Percentiles rank a stretch among this genome's conserved stretches.
These are phyloP conservation scores for Perizoma flavofasciatum DNA, from an alignment of 2,888 invertebrate species.

Conservation along the genomic window DNA sequence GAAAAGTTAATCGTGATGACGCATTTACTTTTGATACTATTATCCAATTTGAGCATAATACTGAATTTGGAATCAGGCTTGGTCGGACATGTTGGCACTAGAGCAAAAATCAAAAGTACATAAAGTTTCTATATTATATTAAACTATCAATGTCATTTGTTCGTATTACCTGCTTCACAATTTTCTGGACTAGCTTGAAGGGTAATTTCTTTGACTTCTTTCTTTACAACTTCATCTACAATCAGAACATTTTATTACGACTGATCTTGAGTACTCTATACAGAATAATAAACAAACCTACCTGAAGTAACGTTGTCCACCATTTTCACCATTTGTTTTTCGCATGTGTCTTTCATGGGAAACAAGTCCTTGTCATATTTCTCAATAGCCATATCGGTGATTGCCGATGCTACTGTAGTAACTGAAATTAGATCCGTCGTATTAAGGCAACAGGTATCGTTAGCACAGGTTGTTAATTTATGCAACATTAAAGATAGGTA, in stretches of 20 bases:
- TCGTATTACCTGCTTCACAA: conserved; percentile 52
- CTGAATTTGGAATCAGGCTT: conserved; percentile 58
- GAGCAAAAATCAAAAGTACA: conserved; percentile 46
- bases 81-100: conserved; percentile 47
- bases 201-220: conserved; percentile 49
- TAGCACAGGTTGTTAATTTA: background rate
- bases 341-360: conserved; percentile 5
- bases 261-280: conserved; percentile 3
- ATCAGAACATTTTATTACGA: conserved; percentile 32
- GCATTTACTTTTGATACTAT: conserved; percentile 54
- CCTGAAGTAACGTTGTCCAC: conserved; percentile 54
- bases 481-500: background rate
- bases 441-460: background rate
- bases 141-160: background rate
- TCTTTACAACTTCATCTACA: conserved; percentile 52
- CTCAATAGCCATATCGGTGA: conserved; percentile 2
- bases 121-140: background rate
- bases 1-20: conserved; percentile 59
- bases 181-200: conserved; percentile 53
- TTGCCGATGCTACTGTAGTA: conserved; percentile 10
- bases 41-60: conserved; percentile 62
- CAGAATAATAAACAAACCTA: conserved; percentile 30
- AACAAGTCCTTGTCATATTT: conserved; percentile 11
- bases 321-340: conserved; percentile 31
- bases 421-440: conserved; percentile 17